Conservation (phyloP, 2,797 vertebrate species). For the Pangasius krempfi region DNA sequence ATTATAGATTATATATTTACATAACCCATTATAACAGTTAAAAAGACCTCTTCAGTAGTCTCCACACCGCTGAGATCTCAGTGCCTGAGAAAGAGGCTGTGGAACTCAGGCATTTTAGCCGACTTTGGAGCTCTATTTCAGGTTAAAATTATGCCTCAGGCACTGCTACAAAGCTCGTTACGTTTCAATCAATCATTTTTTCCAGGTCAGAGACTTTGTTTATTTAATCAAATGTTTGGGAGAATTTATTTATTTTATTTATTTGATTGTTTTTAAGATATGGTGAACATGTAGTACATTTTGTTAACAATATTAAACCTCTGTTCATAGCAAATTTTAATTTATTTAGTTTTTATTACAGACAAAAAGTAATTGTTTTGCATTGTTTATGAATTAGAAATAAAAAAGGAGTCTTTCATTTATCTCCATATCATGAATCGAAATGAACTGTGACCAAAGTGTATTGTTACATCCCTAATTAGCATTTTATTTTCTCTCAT, state of each 20-base stretch:
- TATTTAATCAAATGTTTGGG: neutral
- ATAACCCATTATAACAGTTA: neutral
- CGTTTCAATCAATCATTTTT: neutral
- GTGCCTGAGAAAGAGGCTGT: neutral
- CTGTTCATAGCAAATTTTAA: neutral
- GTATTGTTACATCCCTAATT: neutral
- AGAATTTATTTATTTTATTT: neutral
- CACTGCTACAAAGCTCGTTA: neutral
- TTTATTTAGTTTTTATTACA: neutral
- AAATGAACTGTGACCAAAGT: neutral
- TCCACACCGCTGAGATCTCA: neutral
- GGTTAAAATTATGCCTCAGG: neutral
- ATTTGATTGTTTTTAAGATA: neutral
- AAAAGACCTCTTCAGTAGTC: neutral
- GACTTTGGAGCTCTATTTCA: slow-evolving; percentile 1
- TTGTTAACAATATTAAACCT: too few relatives aligned
- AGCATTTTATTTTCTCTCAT: neutral
- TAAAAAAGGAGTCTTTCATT: neutral
- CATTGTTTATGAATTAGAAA: neutral
- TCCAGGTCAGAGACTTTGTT: neutral
- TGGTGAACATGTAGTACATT: neutral
- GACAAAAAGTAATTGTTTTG: neutral
- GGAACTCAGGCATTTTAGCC: neutral
- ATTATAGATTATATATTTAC: neutral
- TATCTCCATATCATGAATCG: neutral